Percentiles rank a stretch among this genome's conserved stretches.
Conservation (phyloP, 2,113 vertebrate genomes). For the Pampusana beccarii region DNA sequence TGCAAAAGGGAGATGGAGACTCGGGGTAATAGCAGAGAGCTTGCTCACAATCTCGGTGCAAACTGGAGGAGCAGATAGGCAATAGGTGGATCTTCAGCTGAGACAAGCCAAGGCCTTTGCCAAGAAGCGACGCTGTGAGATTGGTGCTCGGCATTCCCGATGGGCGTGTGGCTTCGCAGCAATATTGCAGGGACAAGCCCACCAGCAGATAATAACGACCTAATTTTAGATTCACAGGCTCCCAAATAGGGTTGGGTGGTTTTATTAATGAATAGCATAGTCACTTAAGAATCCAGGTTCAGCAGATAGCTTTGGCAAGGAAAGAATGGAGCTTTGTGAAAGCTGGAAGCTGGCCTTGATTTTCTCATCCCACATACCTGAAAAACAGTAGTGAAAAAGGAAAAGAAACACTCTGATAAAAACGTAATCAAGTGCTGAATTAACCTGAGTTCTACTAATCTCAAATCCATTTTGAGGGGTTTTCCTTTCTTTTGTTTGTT, state of each 20-base stretch:
- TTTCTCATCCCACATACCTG: not conserved
- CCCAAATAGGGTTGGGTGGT: not conserved
- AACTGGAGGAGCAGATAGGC: not conserved
- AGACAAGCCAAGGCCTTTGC: not conserved
- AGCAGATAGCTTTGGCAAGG: not conserved
- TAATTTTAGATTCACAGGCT: not conserved
- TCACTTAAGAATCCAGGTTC: not conserved
- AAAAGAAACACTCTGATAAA: not conserved
- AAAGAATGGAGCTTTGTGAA: not conserved
- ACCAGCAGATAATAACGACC: not conserved
- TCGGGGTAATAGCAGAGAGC: not conserved
- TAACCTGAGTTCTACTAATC: not conserved
- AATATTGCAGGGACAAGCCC: not conserved
- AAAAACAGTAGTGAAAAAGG: not conserved
- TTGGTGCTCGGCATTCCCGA: not conserved
- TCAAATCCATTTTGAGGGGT: not conserved
- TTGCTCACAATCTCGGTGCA: accelerated
- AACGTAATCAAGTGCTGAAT: not conserved
- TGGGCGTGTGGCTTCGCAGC: not conserved
- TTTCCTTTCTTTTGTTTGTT: not conserved
- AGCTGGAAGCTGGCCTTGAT: not conserved
- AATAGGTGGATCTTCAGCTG: not conserved
- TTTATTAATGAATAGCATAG: not conserved
- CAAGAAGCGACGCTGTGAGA: not conserved
- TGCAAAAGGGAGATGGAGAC: not conserved